Evolutionary conservation across 2,888 invertebrate species (phyloP).

Genomic region (Cinara cedri): DNA sequence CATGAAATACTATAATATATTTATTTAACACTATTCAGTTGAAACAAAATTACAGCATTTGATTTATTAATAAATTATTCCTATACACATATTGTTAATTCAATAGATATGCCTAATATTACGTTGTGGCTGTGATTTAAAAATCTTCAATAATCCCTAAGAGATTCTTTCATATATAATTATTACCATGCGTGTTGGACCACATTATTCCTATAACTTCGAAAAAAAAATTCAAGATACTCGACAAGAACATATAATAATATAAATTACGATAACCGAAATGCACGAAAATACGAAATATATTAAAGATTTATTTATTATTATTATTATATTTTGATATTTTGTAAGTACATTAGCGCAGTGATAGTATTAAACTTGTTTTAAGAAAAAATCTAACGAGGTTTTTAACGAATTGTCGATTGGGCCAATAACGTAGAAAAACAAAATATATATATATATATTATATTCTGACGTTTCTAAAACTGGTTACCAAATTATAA

Average conservation of each 20-base stretch:
- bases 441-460: neutral
- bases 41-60: too few species aligned
- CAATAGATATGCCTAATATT: too few species aligned
- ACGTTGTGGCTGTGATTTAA: too few species aligned
- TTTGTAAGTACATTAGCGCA: neutral
- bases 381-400: neutral
- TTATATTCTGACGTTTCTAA: neutral
- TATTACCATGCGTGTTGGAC: neutral
- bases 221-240: neutral
- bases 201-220: neutral
- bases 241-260: neutral
- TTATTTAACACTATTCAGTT: too few species aligned
- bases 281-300: neutral
- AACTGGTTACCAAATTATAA: slow-evolving; percentile 5
- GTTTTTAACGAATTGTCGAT: neutral
- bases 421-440: neutral
- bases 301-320: neutral
- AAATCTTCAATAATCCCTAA: neutral
- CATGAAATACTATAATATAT: too few species aligned
- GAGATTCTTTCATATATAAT: neutral
- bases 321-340: too few species aligned
- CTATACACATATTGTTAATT: too few species aligned
- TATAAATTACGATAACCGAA: neutral
- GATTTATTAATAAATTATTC: too few species aligned
- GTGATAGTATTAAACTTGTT: slow-evolving; percentile 2